Conservation (phyloP, 2,888 invertebrate species). For the Anthophora plumipes region DNA sequence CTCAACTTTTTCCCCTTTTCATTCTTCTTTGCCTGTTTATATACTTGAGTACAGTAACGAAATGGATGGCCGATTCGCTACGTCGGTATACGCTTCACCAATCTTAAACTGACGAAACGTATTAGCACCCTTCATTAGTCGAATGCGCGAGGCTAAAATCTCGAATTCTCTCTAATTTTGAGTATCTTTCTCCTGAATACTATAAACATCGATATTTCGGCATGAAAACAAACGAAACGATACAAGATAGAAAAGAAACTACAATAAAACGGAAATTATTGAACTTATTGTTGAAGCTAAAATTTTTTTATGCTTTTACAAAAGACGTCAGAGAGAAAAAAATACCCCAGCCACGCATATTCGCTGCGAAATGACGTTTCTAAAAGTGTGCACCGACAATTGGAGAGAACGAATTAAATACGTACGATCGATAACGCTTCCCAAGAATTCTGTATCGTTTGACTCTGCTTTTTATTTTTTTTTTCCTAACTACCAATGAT, state of each 20-base stretch:
- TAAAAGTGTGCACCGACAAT: conserved; percentile 61
- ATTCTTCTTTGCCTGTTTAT: conserved; percentile 33
- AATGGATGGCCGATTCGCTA: conserved; percentile 59
- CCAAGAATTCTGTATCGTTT: conserved; percentile 44
- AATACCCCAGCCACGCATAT: conserved; percentile 40
- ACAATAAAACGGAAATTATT: conserved; percentile 7
- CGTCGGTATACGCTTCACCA: conserved; percentile 52
- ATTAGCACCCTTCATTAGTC: conserved; percentile 60
- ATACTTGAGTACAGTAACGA: conserved; percentile 56
- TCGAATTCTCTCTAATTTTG: conserved; percentile 1
- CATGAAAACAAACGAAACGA: too few relatives aligned
- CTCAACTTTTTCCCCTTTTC: not conserved
- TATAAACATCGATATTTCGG: conserved; percentile 1
- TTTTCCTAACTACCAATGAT: conserved; percentile 68
- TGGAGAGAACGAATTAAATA: conserved; percentile 38
- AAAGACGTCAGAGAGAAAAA: conserved; percentile 18
- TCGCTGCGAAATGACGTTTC: conserved; percentile 45
- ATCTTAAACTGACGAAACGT: conserved; percentile 46
- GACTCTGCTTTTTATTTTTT: conserved; percentile 19
- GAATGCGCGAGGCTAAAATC: conserved; percentile 40
- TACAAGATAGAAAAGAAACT: not conserved
- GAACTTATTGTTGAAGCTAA: not conserved
- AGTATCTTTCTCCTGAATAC: not conserved
- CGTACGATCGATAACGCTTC: conserved; percentile 57
- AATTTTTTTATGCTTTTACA: not conserved